Evolutionary conservation across 2,113 vertebrate genomes (phyloP).

Genomic region (Aythya baeri): DNA sequence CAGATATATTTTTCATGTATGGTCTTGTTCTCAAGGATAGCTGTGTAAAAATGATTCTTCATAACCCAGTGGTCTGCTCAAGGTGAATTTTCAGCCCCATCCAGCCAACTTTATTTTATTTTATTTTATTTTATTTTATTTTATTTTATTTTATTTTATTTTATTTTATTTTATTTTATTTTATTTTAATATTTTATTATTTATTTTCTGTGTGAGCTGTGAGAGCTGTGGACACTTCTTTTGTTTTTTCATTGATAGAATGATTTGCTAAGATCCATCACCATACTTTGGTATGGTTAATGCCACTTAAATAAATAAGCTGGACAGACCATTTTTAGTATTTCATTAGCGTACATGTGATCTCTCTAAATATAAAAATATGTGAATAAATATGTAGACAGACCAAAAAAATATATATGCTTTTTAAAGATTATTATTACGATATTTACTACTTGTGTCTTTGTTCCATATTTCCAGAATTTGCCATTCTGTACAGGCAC

Average conservation of each 20-base stretch:
- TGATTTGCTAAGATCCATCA: not conserved
- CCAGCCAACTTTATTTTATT: not conserved
- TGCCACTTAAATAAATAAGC: not conserved
- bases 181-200: fast-evolving
- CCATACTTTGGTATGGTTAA: not conserved
- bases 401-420: not conserved
- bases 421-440: not conserved
- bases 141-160: too few relatives aligned
- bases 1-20: not conserved
- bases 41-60: not conserved
- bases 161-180: not conserved
- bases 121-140: not conserved
- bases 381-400: not conserved
- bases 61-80: not conserved
- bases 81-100: not conserved
- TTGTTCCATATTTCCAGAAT: not conserved
- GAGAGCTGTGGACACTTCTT: not conserved
- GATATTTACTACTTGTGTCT: not conserved
- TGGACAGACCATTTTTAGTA: not conserved
- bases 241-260: not conserved
- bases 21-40: not conserved
- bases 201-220: not conserved
- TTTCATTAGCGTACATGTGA: not conserved
- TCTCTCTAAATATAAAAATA: not conserved
- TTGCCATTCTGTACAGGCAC: not conserved